A percentile compares a stretch with the other conserved stretches of the same genome.
phyloP scores from a whole-genome alignment of 1,140 invertebrate species.

The Tetragnatha versicolor region DNA sequence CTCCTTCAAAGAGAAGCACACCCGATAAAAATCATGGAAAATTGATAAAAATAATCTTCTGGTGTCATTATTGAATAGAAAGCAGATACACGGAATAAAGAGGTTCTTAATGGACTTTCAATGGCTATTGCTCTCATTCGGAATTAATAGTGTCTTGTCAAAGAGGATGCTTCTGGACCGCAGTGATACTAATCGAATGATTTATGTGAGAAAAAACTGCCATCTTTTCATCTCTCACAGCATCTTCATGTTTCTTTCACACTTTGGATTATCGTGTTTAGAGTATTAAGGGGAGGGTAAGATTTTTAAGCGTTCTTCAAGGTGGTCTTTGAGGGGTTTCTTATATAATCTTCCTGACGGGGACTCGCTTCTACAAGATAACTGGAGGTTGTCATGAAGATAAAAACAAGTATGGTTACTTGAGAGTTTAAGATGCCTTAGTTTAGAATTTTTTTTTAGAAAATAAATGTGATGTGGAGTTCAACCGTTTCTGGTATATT shows the following conservation, averaged over 20 bases:
- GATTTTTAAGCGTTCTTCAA: neutral
- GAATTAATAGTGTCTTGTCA: slow-evolving; percentile 51
- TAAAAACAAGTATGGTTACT: no score
- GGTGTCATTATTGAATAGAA: slow-evolving; percentile 39
- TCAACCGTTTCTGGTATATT: no score
- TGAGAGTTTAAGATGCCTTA: no score
- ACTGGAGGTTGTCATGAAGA: no score
- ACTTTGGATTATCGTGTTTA: slow-evolving; percentile 41
- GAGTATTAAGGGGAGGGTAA: neutral
- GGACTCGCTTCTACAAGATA: no score
- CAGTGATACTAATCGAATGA: slow-evolving; percentile 41
- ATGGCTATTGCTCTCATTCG: slow-evolving; percentile 42
- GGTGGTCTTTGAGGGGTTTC: neutral
- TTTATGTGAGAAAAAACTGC: slow-evolving; percentile 40
- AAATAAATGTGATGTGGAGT: no score
- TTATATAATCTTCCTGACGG: no score
- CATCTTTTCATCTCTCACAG: slow-evolving; percentile 28
- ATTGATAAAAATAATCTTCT: no score
- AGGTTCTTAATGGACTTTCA: slow-evolving; percentile 47
- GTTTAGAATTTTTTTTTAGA: no score
- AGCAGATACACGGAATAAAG: slow-evolving; percentile 15
- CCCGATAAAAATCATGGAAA: no score
- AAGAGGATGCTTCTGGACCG: slow-evolving; percentile 24
- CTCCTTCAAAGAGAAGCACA: no score
- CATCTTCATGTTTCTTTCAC: slow-evolving; percentile 45